Evolutionary conservation across 2,797 vertebrate species (phyloP).

Genomic region (Kryptolebias ocellatus): DNA sequence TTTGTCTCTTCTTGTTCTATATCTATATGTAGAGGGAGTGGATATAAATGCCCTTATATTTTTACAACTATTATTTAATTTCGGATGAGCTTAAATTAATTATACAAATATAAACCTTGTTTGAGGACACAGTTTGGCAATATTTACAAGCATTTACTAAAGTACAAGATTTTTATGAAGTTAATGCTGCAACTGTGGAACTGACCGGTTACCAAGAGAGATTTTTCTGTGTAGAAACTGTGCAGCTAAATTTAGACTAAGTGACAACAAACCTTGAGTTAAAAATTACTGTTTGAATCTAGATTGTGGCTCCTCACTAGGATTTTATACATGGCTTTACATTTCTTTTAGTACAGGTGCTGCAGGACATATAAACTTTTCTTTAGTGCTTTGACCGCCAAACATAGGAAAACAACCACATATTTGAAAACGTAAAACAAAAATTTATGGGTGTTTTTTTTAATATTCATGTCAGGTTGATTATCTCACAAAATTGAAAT

Average conservation of each 20-base stretch:
- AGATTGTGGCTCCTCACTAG: too few relatives aligned
- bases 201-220: too few relatives aligned
- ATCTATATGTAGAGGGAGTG: neutral
- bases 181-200: too few relatives aligned
- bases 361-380: neutral
- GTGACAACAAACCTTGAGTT: too few relatives aligned
- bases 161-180: too few relatives aligned
- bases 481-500: neutral
- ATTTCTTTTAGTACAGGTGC: neutral
- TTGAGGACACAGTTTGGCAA: too few relatives aligned
- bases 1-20: neutral
- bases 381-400: neutral
- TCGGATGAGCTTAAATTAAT: neutral
- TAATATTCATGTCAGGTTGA: neutral
- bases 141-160: too few relatives aligned
- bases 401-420: neutral
- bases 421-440: conserved; percentile 3
- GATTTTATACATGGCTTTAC: neutral
- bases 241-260: too few relatives aligned
- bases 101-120: neutral
- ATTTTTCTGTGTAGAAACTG: too few relatives aligned
- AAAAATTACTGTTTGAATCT: too few relatives aligned
- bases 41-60: neutral
- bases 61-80: neutral
- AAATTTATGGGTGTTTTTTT: conserved; percentile 1